Percentiles rank a stretch among this genome's conserved stretches.
Conservation (phyloP, 2,888 invertebrate species). For the Heliconius sara region DNA sequence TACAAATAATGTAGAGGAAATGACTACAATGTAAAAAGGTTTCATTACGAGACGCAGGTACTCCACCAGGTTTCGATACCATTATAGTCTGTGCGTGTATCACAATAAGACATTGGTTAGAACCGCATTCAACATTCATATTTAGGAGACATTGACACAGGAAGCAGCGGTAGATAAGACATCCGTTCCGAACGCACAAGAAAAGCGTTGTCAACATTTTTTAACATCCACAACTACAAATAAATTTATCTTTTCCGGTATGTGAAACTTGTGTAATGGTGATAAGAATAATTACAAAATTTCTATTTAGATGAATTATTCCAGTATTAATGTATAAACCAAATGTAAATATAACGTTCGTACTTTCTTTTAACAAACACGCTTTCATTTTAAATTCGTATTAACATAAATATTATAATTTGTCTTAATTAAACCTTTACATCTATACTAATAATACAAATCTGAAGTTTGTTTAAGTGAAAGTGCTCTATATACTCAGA, state of each 20-base stretch:
- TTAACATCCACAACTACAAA: conserved; percentile 42
- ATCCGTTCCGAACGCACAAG: conserved; percentile 48
- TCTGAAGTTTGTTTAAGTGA: no score
- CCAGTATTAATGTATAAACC: conserved; percentile 2
- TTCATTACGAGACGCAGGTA: conserved; percentile 37
- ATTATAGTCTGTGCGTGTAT: conserved; percentile 32
- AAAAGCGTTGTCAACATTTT: conserved; percentile 48
- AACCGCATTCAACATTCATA: conserved; percentile 25
- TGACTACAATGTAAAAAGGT: conserved; percentile 30
- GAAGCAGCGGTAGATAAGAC: conserved; percentile 53
- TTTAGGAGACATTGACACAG: conserved; percentile 52
- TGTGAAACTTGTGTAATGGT: conserved; percentile 38
- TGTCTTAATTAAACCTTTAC: no score
- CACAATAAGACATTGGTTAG: conserved; percentile 28
- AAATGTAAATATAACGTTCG: background rate
- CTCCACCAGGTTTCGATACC: background rate
- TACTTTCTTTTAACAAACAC: background rate
- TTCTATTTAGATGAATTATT: conserved; percentile 9
- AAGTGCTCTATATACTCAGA: no score
- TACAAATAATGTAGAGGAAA: conserved; percentile 42
- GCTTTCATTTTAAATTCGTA: background rate
- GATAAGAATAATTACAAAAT: conserved; percentile 35
- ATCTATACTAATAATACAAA: no score
- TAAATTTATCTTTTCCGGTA: conserved; percentile 45
- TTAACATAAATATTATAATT: conserved; percentile 5